phyloP scores from a whole-genome alignment of 2,113 vertebrate species.

The Beaufortia kweichowensis region DNA sequence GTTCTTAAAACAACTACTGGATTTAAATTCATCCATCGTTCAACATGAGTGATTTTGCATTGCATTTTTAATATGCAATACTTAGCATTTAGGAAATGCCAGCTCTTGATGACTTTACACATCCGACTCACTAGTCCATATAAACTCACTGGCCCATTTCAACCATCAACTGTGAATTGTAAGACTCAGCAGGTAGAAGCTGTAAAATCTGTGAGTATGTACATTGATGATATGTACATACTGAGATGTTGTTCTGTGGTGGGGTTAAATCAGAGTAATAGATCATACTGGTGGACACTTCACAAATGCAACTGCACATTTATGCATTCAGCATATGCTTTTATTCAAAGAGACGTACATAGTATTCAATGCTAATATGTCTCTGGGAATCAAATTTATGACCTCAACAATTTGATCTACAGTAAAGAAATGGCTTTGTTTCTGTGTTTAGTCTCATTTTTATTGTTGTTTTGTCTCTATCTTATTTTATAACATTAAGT shows the following conservation, averaged over 20 bases:
- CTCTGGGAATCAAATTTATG: no score
- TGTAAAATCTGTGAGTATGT: slow-evolving; percentile 21
- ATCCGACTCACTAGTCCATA: slow-evolving; percentile 42
- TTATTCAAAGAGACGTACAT: no score
- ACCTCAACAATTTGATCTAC: not conserved
- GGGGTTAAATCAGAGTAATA: slow-evolving; percentile 2
- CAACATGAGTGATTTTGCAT: not conserved
- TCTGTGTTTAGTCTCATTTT: slow-evolving; percentile 37
- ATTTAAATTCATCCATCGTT: not conserved
- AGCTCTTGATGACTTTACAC: slow-evolving; percentile 19
- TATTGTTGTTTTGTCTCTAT: slow-evolving; percentile 20
- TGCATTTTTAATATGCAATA: slow-evolving; percentile 31
- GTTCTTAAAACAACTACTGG: not conserved
- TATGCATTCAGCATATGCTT: no score
- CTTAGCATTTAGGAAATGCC: slow-evolving; percentile 40
- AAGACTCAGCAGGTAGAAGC: slow-evolving; percentile 36
- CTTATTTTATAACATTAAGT: slow-evolving; percentile 47
- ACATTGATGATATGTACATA: no score
- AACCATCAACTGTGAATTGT: slow-evolving; percentile 13
- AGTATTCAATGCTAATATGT: no score
- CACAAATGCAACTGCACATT: not conserved
- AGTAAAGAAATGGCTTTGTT: not conserved
- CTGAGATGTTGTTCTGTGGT: not conserved
- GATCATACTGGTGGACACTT: slow-evolving; percentile 3
- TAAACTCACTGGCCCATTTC: slow-evolving; percentile 42